Evolutionary conservation across 2,797 vertebrate species (phyloP).

Genomic region (Gephyroberyx darwinii): DNA sequence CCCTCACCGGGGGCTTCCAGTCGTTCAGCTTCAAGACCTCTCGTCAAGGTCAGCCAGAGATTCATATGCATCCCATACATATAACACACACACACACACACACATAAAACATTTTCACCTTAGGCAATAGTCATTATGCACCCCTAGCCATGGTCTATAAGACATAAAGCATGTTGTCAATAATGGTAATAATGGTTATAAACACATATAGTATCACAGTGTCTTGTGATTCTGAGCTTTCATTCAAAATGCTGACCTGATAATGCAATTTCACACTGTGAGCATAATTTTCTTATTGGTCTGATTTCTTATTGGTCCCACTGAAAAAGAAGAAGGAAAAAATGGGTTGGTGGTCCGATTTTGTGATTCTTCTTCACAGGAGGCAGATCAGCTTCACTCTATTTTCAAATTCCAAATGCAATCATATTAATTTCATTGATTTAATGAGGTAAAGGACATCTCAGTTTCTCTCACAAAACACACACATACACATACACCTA

Average conservation of each 20-base stretch:
- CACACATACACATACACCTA: not conserved
- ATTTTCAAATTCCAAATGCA: not conserved
- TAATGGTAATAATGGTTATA: too few relatives aligned
- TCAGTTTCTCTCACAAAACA: not conserved
- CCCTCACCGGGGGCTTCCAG: constrained; percentile 96
- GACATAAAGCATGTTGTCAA: too few relatives aligned
- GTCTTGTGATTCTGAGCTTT: not conserved
- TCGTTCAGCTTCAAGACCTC: constrained; percentile 98
- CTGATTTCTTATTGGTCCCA: not conserved
- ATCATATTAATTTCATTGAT: too few relatives aligned
- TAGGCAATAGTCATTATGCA: too few relatives aligned
- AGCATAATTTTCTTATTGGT: not conserved
- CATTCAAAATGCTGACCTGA: not conserved
- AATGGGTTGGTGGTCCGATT: not conserved
- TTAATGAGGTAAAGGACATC: too few relatives aligned
- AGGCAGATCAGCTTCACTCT: not conserved
- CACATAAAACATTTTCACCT: not conserved
- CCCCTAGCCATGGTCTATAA: too few relatives aligned
- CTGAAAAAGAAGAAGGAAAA: not conserved
- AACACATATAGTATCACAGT: too few relatives aligned
- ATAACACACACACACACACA: not conserved
- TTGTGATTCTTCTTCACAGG: not conserved
- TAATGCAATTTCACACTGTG: not conserved
- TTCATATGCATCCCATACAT: too few relatives aligned
- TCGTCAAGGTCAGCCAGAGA: constrained; percentile 89